Evolutionary conservation across 2,113 vertebrate genomes (phyloP).

Genomic region (Neogale vison): DNA sequence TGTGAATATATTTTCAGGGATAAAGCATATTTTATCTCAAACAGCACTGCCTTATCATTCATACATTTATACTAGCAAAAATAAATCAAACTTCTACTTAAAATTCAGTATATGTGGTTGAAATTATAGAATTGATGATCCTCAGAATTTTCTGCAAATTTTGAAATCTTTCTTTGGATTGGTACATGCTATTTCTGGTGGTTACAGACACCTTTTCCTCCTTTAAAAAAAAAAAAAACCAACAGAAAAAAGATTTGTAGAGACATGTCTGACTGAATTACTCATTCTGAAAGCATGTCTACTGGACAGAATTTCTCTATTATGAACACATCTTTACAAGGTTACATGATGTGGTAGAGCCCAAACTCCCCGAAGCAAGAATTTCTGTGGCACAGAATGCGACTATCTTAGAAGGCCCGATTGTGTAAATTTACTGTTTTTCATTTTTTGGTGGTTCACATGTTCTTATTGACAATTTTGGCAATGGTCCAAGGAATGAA

Average conservation of each 20-base stretch:
- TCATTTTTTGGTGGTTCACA: not conserved
- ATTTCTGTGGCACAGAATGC: not conserved
- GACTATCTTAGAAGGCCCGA: not conserved
- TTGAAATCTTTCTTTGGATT: slow-evolving; percentile 11
- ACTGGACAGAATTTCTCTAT: not conserved
- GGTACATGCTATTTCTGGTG: not conserved
- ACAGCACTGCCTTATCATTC: slow-evolving; percentile 44
- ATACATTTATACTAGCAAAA: slow-evolving; percentile 38
- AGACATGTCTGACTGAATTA: not conserved
- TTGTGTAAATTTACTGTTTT: slow-evolving; percentile 18
- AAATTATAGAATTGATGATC: slow-evolving; percentile 25
- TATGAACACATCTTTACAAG: not conserved
- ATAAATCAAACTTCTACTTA: slow-evolving; percentile 39
- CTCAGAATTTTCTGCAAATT: slow-evolving; percentile 30
- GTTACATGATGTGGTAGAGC: not conserved
- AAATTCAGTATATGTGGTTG: not conserved
- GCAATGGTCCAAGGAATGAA: not conserved
- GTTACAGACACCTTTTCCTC: not conserved
- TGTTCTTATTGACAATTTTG: not conserved
- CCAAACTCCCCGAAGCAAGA: not conserved
- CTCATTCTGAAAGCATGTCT: not conserved
- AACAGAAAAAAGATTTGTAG: not conserved
- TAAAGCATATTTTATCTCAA: slow-evolving; percentile 56
- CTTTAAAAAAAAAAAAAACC: not conserved
- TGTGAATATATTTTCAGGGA: slow-evolving; percentile 49